These are phyloP conservation scores for Paradoxurus hermaphroditus DNA, from an alignment of 2,113 vertebrate genomes.

Conservation along the genomic window DNA sequence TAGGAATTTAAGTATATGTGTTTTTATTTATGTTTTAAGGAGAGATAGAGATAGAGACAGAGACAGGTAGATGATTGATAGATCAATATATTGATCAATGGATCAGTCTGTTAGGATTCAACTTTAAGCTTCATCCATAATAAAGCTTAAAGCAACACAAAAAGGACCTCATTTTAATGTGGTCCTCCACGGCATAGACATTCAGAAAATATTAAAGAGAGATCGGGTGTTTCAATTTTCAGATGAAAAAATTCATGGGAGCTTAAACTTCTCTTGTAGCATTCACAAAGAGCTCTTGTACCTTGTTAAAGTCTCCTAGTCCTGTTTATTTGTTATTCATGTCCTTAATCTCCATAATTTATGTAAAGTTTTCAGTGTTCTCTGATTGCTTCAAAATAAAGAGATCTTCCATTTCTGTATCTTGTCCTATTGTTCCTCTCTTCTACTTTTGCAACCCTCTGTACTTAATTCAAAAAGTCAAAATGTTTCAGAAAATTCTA, in stretches of 20 bases:
- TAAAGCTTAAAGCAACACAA: not conserved
- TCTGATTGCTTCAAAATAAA: not conserved
- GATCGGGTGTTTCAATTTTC: not conserved
- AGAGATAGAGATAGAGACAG: not conserved
- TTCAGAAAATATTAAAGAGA: not conserved
- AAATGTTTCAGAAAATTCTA: not conserved
- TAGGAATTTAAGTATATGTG: not conserved
- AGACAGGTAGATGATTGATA: not conserved
- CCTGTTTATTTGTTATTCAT: not conserved
- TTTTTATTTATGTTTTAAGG: not conserved
- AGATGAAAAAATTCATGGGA: not conserved
- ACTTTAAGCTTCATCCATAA: not conserved
- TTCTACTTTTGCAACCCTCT: not conserved
- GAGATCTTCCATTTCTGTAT: not conserved
- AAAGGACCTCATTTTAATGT: not conserved
- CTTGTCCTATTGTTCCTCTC: not conserved
- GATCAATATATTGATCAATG: not conserved
- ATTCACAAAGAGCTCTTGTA: not conserved
- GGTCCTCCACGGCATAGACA: not conserved
- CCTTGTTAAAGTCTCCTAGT: accelerated
- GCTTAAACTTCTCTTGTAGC: not conserved
- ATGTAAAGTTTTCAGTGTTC: not conserved
- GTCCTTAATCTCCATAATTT: not conserved
- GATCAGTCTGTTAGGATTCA: not conserved
- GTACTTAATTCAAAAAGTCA: not conserved